Percentiles rank a stretch among this genome's conserved stretches.
These are phyloP conservation scores for Sus scrofa DNA, from an alignment of 2,113 vertebrate genomes.

Conservation along the genomic window T2T-Sscrofa CM000812.6:65225501-65226000, in stretches of 20 bases:
- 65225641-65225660: not conserved
- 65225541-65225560: not conserved
- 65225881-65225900: not conserved
- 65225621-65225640: not conserved
- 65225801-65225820: not conserved
- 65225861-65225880: not conserved
- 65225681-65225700: slow-evolving; percentile 16
- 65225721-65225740: not conserved
- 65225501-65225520: not conserved
- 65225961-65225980: not conserved
- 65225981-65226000: not conserved
- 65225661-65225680: not conserved
- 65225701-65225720: not conserved
- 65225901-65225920: not conserved
- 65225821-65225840: not conserved
- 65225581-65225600: not conserved
- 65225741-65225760: not conserved
- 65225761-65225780: not conserved
- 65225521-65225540: not conserved
- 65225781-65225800: not conserved
- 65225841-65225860: not conserved
- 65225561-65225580: slow-evolving; percentile 1
- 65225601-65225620: not conserved
- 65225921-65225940: not conserved
- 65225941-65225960: not conserved